Conservation (phyloP, 2,888 invertebrate genomes). For the Biston stratarius region DNA sequence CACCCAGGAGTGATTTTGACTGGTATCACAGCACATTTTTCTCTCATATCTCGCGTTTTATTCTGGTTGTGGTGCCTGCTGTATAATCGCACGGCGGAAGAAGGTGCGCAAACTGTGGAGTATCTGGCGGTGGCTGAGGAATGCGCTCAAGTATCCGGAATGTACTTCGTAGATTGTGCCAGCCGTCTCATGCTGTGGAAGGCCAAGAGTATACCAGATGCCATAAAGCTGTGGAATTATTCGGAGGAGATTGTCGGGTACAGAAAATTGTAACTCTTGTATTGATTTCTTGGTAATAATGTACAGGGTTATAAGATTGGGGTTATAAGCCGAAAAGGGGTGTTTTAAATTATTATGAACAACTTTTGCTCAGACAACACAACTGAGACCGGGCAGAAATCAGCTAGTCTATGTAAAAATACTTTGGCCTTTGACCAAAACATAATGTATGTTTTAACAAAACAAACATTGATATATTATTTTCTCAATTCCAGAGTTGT, state of each 20-base stretch:
- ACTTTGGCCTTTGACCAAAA: too few relatives aligned
- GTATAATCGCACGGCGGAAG: conserved; percentile 86
- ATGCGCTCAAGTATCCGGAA: conserved; percentile 87
- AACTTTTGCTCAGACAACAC: too few relatives aligned
- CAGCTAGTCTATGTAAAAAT: too few relatives aligned
- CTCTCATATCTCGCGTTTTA: conserved; percentile 6
- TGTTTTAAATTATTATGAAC: too few relatives aligned
- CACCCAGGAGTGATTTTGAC: conserved; percentile 39
- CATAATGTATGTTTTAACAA: too few relatives aligned
- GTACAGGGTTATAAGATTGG: too few relatives aligned
- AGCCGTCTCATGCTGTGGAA: conserved; percentile 25
- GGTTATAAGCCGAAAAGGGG: too few relatives aligned
- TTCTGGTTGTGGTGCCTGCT: conserved; percentile 42
- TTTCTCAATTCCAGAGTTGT: too few relatives aligned
- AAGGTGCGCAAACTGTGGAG: conserved; percentile 91
- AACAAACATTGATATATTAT: too few relatives aligned
- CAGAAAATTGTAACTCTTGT: background rate
- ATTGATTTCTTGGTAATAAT: background rate
- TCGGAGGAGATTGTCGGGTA: conserved; percentile 28
- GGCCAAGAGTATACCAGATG: conserved; percentile 11
- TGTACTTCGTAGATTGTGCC: conserved; percentile 88
- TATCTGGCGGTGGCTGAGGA: conserved; percentile 89
- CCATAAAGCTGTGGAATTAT: conserved; percentile 35
- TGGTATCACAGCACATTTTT: conserved; percentile 5
- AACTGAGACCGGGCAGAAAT: too few relatives aligned